Base-by-base conservation (phyloP, 2,113 vertebrate genomes). In the Copsychus sechellarum region DNA sequence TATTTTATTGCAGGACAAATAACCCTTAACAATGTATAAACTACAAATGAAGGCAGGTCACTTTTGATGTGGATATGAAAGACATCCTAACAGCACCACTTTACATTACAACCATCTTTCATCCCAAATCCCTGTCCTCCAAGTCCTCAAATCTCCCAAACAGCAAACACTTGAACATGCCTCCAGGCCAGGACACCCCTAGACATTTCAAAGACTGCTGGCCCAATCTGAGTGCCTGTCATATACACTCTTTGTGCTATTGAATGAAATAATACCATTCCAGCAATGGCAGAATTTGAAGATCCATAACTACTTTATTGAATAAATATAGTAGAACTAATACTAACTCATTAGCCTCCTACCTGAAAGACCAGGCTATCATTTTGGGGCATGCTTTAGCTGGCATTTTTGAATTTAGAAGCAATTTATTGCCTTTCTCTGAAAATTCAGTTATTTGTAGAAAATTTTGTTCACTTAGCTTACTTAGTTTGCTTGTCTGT, bases 101-200 rank as follows among this genome's bases (percentile, higher is more conserved):
- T 88, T 2, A 61, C 14, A 12, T 71, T 45, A 54, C 3, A 9
- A 62, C 2, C 36, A 12, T 40, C 34, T 67, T 85, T 70, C 12
- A 34, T 24, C 65, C 34, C 40, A 57, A 66, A 62, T 81, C 6
- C 20, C 20, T 26, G 53, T 74, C 50, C 19, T n/a, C n/a, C 51
- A 31, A 40, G 42, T 19, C 43, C 58, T 89, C 38, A 29, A 0
- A 16, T 80, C 57, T 88, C 33, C 29, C 66, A 33, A 36, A 13
- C 14, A 74, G 51, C 0, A 0, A 14, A 21, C 15, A 21, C 10
- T 48, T 53, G 29, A 79, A 29, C 12, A 5, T 5, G 26, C 40
- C 23, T 50, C 53, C 47, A 60, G 18, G 23, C 51, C 71, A 40
- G 53, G 40, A 16, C 29, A 38, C 64, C 23, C 38, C 11, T 12